Evolutionary conservation across 2,113 vertebrate genomes (phyloP).

Genomic region (Clupea harengus): DNA sequence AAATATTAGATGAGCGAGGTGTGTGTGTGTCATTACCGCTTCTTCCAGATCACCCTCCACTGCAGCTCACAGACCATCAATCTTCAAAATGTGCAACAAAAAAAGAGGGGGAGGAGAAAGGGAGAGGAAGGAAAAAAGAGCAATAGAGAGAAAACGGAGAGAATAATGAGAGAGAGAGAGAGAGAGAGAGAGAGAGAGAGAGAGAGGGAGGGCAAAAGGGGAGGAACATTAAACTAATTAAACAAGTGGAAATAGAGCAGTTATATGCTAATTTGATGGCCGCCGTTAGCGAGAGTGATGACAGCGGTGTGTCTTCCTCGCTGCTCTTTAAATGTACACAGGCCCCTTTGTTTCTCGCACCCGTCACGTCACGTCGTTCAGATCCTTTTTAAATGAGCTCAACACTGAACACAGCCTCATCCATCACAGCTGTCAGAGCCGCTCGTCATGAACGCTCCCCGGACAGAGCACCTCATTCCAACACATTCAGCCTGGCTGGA

Average conservation of each 20-base stretch:
- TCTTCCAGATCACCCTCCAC: constrained; percentile 41
- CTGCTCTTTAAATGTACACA: not conserved
- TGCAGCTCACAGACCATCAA: constrained; percentile 23
- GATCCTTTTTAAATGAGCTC: constrained; percentile 35
- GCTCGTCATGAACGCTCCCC: not conserved
- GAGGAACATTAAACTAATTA: constrained; percentile 46
- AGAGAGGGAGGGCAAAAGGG: not conserved
- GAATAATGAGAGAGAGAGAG: not conserved
- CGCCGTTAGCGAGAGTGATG: constrained; percentile 31
- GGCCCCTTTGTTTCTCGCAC: constrained; percentile 9
- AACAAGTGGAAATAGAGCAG: constrained; percentile 43
- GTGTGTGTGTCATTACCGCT: constrained; percentile 40
- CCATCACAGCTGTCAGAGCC: constrained; percentile 31
- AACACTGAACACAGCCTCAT: constrained; percentile 26
- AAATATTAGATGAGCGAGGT: constrained; percentile 48
- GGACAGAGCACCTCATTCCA: not conserved
- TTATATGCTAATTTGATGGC: constrained; percentile 46
- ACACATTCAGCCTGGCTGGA: not conserved
- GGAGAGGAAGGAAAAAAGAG: not conserved
- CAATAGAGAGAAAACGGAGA: not conserved
- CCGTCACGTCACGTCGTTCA: constrained; percentile 1
- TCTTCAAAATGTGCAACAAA: constrained; percentile 22
- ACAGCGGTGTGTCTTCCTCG: constrained; percentile 29
- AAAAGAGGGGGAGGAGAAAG: constrained; percentile 21
- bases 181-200: not conserved